phyloP scores from a whole-genome alignment of 2,113 vertebrate genomes.

The Dolichallabes microphthalmus region DNA sequence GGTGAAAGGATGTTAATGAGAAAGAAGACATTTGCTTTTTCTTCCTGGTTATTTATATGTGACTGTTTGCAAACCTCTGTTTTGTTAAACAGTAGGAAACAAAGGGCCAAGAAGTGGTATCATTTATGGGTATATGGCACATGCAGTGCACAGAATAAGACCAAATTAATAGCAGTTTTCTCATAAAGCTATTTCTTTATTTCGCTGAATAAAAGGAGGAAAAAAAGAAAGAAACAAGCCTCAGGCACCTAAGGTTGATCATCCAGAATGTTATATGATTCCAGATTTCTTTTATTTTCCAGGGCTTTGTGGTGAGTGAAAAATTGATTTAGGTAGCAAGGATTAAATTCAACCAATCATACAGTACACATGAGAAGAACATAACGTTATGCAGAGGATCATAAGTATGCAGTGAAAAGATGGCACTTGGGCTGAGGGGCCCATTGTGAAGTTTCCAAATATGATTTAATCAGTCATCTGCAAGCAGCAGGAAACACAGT shows the following conservation, averaged over 20 bases:
- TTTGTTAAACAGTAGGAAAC: neutral
- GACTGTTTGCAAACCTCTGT: neutral
- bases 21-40: neutral
- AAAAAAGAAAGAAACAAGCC: neutral
- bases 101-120: neutral
- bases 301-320: slow-evolving; percentile 25
- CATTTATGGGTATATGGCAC: neutral
- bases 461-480: slow-evolving; percentile 58
- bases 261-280: slow-evolving; percentile 40
- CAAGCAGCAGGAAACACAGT: slow-evolving; percentile 52
- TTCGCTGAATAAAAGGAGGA: slow-evolving; percentile 2
- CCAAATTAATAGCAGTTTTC: neutral
- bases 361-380: neutral
- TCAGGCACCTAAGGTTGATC: slow-evolving; percentile 7
- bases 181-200: neutral
- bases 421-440: slow-evolving; percentile 42
- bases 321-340: slow-evolving; percentile 33
- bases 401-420: slow-evolving; percentile 47
- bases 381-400: slow-evolving; percentile 45
- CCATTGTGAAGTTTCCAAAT: slow-evolving; percentile 40
- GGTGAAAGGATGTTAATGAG: neutral
- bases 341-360: slow-evolving; percentile 10
- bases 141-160: neutral
- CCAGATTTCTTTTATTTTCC: slow-evolving; percentile 32
- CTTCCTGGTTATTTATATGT: neutral